Base-by-base conservation (phyloP, 2,797 vertebrate genomes). In the Bovichtus variegatus region DNA sequence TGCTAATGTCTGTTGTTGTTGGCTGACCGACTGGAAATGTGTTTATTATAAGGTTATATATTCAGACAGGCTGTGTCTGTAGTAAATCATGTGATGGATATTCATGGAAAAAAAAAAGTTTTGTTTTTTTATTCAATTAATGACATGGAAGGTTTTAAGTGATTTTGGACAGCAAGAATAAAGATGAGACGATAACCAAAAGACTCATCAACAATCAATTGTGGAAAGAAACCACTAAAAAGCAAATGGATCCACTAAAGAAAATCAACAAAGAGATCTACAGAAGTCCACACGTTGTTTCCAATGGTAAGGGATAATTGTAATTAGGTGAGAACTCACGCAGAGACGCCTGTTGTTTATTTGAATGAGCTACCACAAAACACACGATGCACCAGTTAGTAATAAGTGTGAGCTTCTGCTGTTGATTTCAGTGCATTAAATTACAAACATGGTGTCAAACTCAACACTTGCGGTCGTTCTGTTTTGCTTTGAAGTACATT, bases 1-100 rank as follows among this genome's bases (percentile, higher is more conserved):
- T 63, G 71, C 74, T 92, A 91, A 90, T 92, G 88, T 89, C 77
- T 86, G 81, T 82, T 92, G 74, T 87, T 88, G 85, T 90, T 91
- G 87, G 90, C 88, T 40, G 73, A 72, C 69, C 59, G 49, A 29
- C 64, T 89, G 82, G 84, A 91, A 90, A 90, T 88, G 36, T 89
- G 76, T 92, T 91, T 89, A 84, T 85, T 76, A 81, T 86, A 59
- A 62, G 49, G 59, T 84, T 87, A 90, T 82, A 82, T 71, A 81
- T 71, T 86, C 71, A 79, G 55, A 78, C 61, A 67, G 60, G n/a
- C 76, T 55, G 43, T 12, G 62, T 84, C 81, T 84, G 85, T 61
- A 74, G 51, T 81, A 81, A 86, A 82, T 87, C 74, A 77, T 73
- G 49, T 72, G 76, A 80, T 80, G 69, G 73, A 68, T 77, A 51